Base-by-base conservation (phyloP, 1,140 invertebrate species). In the Helicoverpa armigera region DNA sequence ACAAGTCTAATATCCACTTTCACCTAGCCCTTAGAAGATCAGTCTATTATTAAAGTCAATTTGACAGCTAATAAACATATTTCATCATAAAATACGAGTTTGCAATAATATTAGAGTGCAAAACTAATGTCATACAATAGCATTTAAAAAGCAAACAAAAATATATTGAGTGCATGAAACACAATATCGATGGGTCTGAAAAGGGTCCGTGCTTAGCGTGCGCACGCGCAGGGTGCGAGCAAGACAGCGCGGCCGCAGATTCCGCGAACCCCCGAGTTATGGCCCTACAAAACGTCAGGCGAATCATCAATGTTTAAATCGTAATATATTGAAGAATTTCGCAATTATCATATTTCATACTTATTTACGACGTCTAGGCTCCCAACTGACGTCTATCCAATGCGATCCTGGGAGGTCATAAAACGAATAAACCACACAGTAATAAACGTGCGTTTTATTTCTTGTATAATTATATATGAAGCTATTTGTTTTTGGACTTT, bases 301-400 rank as follows among this genome's bases (percentile, higher is more conserved):
- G 91, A 91, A 93, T 94, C 92, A 90, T 93, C 92, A 94, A 94
- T 94, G 93, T 91, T 93, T 90, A 91, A 94, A 94, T 94, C 91
- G 89, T 93, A 94, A 94, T 95, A 94, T 94, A 94, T 94, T 94
- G 89, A 91, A 95, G 94, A 95, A 94, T 94, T 94, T 94, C 83
- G 91, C 92, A 95, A 95, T 95, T 95, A 95, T 95, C 92, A 95
- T 95, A 95, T 92, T 94, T 95, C 94, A 95, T 92, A 91, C 87
- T 86, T 92, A 90, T 95, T 95, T 95, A 95, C 94, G 94, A 94
- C 89, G 90, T 92, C 93, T 95, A 95, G 93, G 91, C 89, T 87
- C 82, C 79, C 87, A 88, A 88, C 88, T 87, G 92, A 94, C 91
- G 86, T 92, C 89, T 90, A 93, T 93, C 90, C 90, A 75, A 88